Base-by-base conservation (phyloP, 23 tunicate genomes). In the Trididemnum miniatum region DNA sequence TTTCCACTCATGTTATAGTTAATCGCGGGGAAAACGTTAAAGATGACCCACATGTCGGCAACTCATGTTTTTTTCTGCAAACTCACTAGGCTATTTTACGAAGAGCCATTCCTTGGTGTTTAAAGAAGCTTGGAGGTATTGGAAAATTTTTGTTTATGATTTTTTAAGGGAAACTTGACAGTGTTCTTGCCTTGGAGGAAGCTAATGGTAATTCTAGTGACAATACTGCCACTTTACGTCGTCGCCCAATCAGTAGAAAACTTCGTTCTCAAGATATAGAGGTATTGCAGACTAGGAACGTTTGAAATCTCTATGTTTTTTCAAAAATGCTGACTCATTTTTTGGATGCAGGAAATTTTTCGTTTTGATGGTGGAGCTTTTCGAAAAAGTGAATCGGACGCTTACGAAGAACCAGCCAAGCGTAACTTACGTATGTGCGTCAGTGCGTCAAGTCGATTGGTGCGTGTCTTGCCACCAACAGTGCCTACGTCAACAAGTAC, bases 151-250 rank as follows among this genome's bases (percentile, higher is more conserved):
- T n/a, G n/a, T n/a, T n/a, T 7, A 44, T 44, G 54, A 7, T 73
- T 5, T 23, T 38, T 32, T 12, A 4, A 91, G 97, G 89, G 20
- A 77, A 85, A 71, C 84, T 91, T 31, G 97, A 91, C 77, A 85
- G 85, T 76, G 90, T 91, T n/a, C 27, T 91, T 22, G 97, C 97
- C 3, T 20, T 85, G 71, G 97, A 86, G 33, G 97, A 91, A 18
- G 40, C 30, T 54, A 38, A 12, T 22, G 83, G 69, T 30, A 84
- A 86, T 59, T 37, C 73, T 9, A 31, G 27, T 32, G 97, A 82
- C 31, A 35, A 49, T 26, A 81, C 90, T 1, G 97, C 97, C 22
- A 76, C 97, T 3, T 26, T 91, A 2, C 83, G 97, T 12, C 50
- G 97, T 9, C 39, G 89, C 22, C 97, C 90, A 1, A 36, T 84